These are phyloP conservation scores for Larimichthys crocea DNA, from an alignment of 2,113 vertebrate genomes.

Conservation along the genomic window DNA sequence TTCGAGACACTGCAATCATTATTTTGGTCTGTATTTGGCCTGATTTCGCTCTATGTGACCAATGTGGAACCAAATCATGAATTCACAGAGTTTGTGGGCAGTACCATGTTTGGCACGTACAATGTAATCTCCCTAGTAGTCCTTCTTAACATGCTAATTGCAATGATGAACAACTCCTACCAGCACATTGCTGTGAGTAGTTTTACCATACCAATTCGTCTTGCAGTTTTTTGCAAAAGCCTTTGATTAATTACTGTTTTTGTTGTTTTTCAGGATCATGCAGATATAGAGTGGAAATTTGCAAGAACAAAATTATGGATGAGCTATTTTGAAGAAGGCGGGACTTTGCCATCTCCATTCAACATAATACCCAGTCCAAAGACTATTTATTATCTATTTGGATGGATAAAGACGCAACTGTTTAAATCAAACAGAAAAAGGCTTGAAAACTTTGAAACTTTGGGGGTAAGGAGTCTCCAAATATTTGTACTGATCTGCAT, in stretches of 20 bases:
- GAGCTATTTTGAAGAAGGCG: slow-evolving; percentile 99
- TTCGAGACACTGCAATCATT: slow-evolving; percentile 97
- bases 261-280: slow-evolving; percentile 89
- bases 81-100: slow-evolving; percentile 97
- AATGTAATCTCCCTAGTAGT: slow-evolving; percentile 98
- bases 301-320: slow-evolving; percentile 99
- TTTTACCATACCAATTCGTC: slow-evolving; percentile 1
- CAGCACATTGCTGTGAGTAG: slow-evolving; percentile 97
- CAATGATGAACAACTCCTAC: slow-evolving; percentile 99
- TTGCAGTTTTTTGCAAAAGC: not conserved
- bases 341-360: slow-evolving; percentile 95
- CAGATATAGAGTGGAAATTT: slow-evolving; percentile 99
- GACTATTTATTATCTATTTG: slow-evolving; percentile 90
- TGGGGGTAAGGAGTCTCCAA: slow-evolving; percentile 88
- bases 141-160: slow-evolving; percentile 99
- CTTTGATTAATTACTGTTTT: slow-evolving; percentile 25
- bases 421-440: slow-evolving; percentile 86
- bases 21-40: slow-evolving; percentile 98
- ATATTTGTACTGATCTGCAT: slow-evolving; percentile 12
- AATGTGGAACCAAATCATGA: slow-evolving; percentile 91
- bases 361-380: slow-evolving; percentile 98
- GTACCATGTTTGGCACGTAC: slow-evolving; percentile 98
- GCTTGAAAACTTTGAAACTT: slow-evolving; percentile 90
- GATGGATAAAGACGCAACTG: slow-evolving; percentile 89
- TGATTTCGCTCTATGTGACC: slow-evolving; percentile 95